Percentiles rank a stretch among this genome's conserved stretches.
phyloP scores from a whole-genome alignment of 2,888 invertebrate genomes.

The Caradrina clavipalpis region DNA sequence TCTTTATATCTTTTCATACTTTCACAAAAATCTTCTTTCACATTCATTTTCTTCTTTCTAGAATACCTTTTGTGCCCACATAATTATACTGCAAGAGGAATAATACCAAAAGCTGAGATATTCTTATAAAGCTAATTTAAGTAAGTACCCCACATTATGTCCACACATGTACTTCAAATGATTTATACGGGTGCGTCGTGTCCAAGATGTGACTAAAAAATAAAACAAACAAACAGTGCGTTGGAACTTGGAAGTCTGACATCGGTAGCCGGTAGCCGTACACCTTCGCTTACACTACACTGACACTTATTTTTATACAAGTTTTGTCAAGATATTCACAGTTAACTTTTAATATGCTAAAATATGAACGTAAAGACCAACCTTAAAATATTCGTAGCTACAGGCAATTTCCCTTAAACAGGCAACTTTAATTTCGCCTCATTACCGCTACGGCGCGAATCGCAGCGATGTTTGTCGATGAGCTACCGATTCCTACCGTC shows the following conservation, averaged over 20 bases:
- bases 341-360: conserved; percentile 61
- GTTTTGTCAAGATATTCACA: conserved; percentile 46
- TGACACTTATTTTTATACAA: conserved; percentile 38
- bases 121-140: conserved; percentile 4
- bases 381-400: conserved; percentile 65
- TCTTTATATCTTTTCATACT: too few relatives aligned
- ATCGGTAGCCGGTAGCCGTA: conserved; percentile 37
- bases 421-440: conserved; percentile 72
- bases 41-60: too few relatives aligned
- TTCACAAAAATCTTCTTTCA: too few relatives aligned
- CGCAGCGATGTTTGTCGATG: conserved; percentile 72
- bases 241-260: conserved; percentile 55
- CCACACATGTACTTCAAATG: conserved; percentile 60
- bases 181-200: conserved; percentile 68
- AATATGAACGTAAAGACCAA: conserved; percentile 64
- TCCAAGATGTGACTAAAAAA: conserved; percentile 68
- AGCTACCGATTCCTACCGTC: conserved; percentile 66
- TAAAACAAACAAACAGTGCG: conserved; percentile 66
- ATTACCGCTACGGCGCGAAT: conserved; percentile 70
- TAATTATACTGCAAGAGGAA: background rate
- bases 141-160: conserved; percentile 55
- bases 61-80: too few relatives aligned
- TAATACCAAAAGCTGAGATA: background rate
- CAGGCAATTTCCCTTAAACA: conserved; percentile 72
- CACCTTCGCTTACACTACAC: conserved; percentile 24